A percentile compares a stretch with the other conserved stretches of the same genome.
These are phyloP conservation scores for Agrotis segetum DNA, from an alignment of 2,888 invertebrate genomes.

Conservation along the genomic window DNA sequence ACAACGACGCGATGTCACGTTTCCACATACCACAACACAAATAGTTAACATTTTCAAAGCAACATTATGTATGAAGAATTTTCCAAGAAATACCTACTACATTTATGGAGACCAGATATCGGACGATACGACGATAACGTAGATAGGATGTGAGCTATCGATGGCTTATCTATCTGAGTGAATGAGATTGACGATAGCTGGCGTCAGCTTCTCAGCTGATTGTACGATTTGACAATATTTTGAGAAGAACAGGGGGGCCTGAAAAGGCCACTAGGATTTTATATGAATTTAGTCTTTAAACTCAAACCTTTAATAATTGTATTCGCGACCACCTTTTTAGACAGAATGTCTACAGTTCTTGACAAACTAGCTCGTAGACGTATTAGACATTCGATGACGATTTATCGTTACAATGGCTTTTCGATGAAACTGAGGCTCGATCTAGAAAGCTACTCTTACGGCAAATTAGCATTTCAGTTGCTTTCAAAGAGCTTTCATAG, in stretches of 20 bases:
- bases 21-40: conserved; percentile 3
- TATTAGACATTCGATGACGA: too few species aligned
- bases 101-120: conserved; percentile 43
- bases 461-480: too few species aligned
- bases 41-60: conserved; percentile 19
- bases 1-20: not conserved
- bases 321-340: too few species aligned
- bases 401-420: too few species aligned
- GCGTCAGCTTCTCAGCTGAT: conserved; percentile 36
- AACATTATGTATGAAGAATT: conserved; percentile 17
- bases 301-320: too few species aligned
- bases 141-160: conserved; percentile 47
- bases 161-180: conserved; percentile 42
- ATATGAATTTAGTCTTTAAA: too few species aligned
- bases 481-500: too few species aligned
- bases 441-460: too few species aligned
- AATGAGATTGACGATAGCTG: conserved; percentile 47
- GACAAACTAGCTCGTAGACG: too few species aligned
- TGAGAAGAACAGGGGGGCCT: not conserved
- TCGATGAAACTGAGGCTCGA: too few species aligned
- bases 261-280: too few species aligned
- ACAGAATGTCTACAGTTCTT: too few species aligned
- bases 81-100: conserved; percentile 35
- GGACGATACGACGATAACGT: conserved; percentile 50
- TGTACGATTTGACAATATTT: conserved; percentile 11